Conservation (phyloP, 2,888 invertebrate species). For the Lycophotia porphyrea region DNA sequence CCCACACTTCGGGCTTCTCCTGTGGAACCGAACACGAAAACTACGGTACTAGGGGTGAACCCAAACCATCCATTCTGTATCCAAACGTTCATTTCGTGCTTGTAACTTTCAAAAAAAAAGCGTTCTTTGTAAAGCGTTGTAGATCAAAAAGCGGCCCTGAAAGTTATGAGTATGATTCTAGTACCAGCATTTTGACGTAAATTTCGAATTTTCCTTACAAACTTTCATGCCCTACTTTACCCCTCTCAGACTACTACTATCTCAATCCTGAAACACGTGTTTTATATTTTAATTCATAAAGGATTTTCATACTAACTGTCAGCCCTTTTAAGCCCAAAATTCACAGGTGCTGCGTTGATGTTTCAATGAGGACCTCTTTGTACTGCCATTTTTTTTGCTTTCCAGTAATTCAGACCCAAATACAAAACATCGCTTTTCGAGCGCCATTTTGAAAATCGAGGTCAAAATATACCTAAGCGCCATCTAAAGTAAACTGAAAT, state of each 20-base stretch:
- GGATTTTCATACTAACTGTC: background rate
- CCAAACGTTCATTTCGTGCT: conserved; percentile 28
- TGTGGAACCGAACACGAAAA: conserved; percentile 35
- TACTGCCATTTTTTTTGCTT: background rate
- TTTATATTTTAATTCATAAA: background rate
- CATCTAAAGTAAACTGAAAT: conserved; percentile 10
- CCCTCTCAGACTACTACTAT: background rate
- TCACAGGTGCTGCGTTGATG: background rate
- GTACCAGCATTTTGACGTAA: background rate
- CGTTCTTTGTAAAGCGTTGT: too few relatives aligned
- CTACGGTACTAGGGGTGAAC: conserved; percentile 29
- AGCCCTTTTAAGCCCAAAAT: background rate
- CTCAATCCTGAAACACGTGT: background rate
- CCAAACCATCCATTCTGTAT: conserved; percentile 15
- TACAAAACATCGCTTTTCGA: background rate
- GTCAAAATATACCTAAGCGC: conserved; percentile 1
- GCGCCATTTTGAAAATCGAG: conserved; percentile 24
- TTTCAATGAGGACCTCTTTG: background rate
- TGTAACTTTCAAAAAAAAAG: conserved; percentile 38
- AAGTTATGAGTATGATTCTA: conserved; percentile 10
- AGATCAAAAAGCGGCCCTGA: background rate
- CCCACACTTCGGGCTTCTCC: conserved; percentile 24
- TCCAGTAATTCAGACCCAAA: background rate
- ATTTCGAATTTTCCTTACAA: background rate
- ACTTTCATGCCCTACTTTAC: background rate